These are phyloP conservation scores for Saxidomus purpurata DNA, from an alignment of 1,140 invertebrate species.

Conservation along the genomic window DNA sequence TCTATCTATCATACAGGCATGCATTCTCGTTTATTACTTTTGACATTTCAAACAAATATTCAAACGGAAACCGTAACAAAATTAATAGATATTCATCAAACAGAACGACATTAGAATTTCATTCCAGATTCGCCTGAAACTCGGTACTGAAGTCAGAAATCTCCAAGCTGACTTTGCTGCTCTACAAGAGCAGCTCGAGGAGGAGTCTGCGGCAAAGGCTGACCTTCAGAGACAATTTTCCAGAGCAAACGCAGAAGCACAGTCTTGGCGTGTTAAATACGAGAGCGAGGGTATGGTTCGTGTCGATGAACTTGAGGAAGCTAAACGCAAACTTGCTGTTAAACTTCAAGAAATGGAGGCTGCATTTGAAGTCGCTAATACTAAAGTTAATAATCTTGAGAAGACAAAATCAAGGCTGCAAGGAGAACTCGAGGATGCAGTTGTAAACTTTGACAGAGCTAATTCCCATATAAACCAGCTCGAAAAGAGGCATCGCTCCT, in stretches of 20 bases:
- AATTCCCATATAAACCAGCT: slow-evolving; percentile 97
- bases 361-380: slow-evolving; percentile 95
- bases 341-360: slow-evolving; percentile 99
- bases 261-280: slow-evolving; percentile 88
- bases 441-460: slow-evolving; percentile 98
- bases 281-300: slow-evolving; percentile 51
- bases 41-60: too few relatives aligned
- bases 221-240: slow-evolving; percentile 90
- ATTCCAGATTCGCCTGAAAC: slow-evolving; percentile 58
- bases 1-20: too few relatives aligned
- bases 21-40: too few relatives aligned
- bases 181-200: slow-evolving; percentile 98
- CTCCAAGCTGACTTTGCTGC: slow-evolving; percentile 94
- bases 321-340: slow-evolving; percentile 97
- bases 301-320: slow-evolving; percentile 95
- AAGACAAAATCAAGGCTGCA: slow-evolving; percentile 98
- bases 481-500: slow-evolving; percentile 99
- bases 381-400: slow-evolving; percentile 97
- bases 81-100: too few relatives aligned
- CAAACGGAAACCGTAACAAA: too few relatives aligned
- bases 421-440: slow-evolving; percentile 99
- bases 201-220: slow-evolving; percentile 99
- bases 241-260: slow-evolving; percentile 91
- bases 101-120: too few relatives aligned
- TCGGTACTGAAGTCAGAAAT: slow-evolving; percentile 32